Percentiles rank a stretch among this genome's conserved stretches.
Evolutionary conservation across 64 coral and sea anemone species (phyloP).

Genomic region (Montipora efflorescens): DNA sequence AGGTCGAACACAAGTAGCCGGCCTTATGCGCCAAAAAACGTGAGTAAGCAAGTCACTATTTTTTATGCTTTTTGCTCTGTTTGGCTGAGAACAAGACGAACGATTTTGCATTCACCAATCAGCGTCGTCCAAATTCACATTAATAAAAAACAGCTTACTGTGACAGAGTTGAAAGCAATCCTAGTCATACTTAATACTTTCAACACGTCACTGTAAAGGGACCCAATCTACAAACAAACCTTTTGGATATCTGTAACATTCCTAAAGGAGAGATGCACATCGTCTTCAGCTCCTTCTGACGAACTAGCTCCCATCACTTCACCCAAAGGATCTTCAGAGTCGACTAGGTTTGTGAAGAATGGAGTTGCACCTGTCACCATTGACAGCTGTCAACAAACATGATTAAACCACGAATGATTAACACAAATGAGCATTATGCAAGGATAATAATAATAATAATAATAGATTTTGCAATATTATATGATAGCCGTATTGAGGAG

Average conservation of each 20-base stretch:
- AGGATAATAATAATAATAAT: background rate
- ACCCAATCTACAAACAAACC: slow-evolving; percentile 30
- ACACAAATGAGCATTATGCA: background rate
- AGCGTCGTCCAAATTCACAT: too few relatives aligned
- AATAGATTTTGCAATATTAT: too few relatives aligned
- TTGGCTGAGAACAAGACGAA: too few relatives aligned
- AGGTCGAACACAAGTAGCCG: too few relatives aligned
- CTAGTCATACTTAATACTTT: background rate
- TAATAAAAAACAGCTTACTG: too few relatives aligned
- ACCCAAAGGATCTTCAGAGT: slow-evolving; percentile 72
- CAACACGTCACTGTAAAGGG: background rate
- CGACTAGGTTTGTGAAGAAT: slow-evolving; percentile 94
- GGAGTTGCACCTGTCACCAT: slow-evolving; percentile 67
- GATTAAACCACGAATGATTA: background rate
- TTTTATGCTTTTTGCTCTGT: too few relatives aligned
- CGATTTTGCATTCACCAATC: too few relatives aligned
- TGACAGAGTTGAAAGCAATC: too few relatives aligned
- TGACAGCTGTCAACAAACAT: slow-evolving; percentile 60
- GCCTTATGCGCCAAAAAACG: too few relatives aligned
- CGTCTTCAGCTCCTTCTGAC: slow-evolving; percentile 82
- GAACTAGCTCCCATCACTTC: slow-evolving; percentile 82
- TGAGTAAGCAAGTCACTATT: too few relatives aligned
- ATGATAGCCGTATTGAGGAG: too few relatives aligned
- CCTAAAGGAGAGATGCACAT: slow-evolving; percentile 84
- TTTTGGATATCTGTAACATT: slow-evolving; percentile 85